phyloP scores from a whole-genome alignment of 2,888 invertebrate species.

The Nymphalis c-album region DNA sequence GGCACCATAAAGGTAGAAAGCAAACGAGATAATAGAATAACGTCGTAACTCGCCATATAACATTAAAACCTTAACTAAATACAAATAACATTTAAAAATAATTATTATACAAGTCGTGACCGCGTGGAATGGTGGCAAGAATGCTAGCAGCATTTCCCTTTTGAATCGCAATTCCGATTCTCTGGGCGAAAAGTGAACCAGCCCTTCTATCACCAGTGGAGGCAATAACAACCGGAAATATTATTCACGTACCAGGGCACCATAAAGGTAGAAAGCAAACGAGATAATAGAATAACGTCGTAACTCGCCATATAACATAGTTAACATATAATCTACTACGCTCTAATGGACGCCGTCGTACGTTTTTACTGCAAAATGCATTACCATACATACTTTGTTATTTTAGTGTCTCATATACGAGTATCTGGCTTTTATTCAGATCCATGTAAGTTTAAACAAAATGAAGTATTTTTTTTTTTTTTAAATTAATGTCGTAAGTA shows the following conservation, averaged over 20 bases:
- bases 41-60: background rate
- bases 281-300: slow-evolving; percentile 2
- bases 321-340: slow-evolving; percentile 7
- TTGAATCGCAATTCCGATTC: no score
- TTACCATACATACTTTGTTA: slow-evolving; percentile 9
- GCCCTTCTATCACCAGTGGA: no score
- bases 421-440: background rate
- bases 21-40: slow-evolving; percentile 1
- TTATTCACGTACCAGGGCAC: background rate
- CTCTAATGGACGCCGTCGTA: slow-evolving; percentile 16
- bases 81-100: no score
- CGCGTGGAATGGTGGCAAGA: no score
- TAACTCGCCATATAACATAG: slow-evolving; percentile 1
- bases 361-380: slow-evolving; percentile 18
- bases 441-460: background rate
- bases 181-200: no score
- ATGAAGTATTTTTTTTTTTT: no score
- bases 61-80: no score
- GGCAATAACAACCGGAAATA: background rate
- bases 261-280: background rate
- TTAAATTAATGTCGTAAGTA: no score
- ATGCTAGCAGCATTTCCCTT: no score
- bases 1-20: background rate
- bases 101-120: no score
- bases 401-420: background rate